Base-by-base conservation (phyloP, 2,888 invertebrate genomes). In the Mystacides longicornis region DNA sequence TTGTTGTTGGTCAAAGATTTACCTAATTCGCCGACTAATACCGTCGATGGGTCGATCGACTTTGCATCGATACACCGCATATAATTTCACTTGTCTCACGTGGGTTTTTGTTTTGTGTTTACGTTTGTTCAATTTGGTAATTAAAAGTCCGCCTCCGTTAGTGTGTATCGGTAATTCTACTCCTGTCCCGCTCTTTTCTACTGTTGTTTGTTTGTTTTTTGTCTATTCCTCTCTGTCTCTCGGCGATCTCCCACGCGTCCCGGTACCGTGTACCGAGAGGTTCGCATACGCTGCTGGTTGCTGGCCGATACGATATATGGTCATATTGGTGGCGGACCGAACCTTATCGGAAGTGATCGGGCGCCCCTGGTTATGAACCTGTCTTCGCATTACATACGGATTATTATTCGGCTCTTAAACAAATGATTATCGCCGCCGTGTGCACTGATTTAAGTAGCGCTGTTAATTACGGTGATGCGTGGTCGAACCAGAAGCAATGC, bases 261-360 rank as follows among this genome's bases (percentile, higher is more conserved):
- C 27, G 11, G 11, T 27, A 37, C 14, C 37, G 16, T 16, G 14
- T 14, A 14, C 37, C n/a, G 3, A 37, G 14, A n/a, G n/a, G 37
- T 16, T 37, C 37, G 14, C 37, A 7, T 7, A 5, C 5, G 7
- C 16, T n/a, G 37, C 14, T 37, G 37, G 14, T 37, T n/a, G 14
- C 37, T 37, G 37, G 3, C 37, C 37, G 37, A n/a, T 37, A 37
- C 37, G 37, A 37, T 37, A 37, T 37, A 37, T 49, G 53, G 53
- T 23, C 54, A 54, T 54, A 54, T 54, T 23, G 19, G 18, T 21
- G 20, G n/a, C 14, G 43, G 22, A 23, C 19, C 49, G 49, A 49
- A 20, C 54, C 53, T 37, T 53, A 53, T 53, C 48, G 48, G 53
- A 23, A 20, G 54, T 42, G 18, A 16, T 18, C 48, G 48, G 47